Evolutionary conservation across 2,797 vertebrate genomes (phyloP).

Genomic region (Fistularia commersonii): DNA sequence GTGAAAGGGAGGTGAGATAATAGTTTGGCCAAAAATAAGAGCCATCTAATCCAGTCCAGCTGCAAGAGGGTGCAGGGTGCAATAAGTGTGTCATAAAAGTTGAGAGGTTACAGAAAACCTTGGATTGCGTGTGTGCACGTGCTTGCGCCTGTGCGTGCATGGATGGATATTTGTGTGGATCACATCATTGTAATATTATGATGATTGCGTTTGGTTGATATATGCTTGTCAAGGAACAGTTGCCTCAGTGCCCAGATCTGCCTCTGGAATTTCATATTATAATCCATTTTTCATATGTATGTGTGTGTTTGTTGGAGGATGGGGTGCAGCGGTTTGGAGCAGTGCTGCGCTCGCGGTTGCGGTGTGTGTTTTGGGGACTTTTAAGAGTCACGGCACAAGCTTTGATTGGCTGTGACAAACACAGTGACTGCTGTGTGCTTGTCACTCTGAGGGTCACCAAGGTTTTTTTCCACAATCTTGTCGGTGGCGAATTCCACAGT

Average conservation of each 20-base stretch:
- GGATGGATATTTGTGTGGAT: background rate
- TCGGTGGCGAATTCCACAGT: slow-evolving; percentile 57
- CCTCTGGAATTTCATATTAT: no score
- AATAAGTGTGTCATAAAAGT: background rate
- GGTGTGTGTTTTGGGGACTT: slow-evolving; percentile 50
- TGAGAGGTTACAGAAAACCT: slow-evolving; percentile 26
- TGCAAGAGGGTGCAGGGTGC: slow-evolving; percentile 39
- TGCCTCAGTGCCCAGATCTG: no score
- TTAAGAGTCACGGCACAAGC: slow-evolving; percentile 51
- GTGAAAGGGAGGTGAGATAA: slow-evolving; percentile 74
- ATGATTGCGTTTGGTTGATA: slow-evolving; percentile 1
- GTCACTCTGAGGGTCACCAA: slow-evolving; percentile 37
- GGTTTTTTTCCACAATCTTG: slow-evolving; percentile 45
- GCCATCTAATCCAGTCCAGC: slow-evolving; percentile 70
- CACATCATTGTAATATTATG: slow-evolving; percentile 7
- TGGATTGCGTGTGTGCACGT: background rate
- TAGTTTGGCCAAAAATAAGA: slow-evolving; percentile 70
- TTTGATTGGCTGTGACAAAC: slow-evolving; percentile 54
- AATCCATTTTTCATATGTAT: no score
- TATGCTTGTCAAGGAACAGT: background rate
- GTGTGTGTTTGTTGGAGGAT: no score
- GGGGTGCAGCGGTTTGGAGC: slow-evolving; percentile 35
- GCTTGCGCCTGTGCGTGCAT: slow-evolving; percentile 3
- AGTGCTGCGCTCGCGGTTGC: slow-evolving; percentile 45
- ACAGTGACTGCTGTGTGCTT: slow-evolving; percentile 23